These are phyloP conservation scores for Lycaon pictus DNA, from an alignment of 2,113 vertebrate species.

Conservation along the genomic window DNA sequence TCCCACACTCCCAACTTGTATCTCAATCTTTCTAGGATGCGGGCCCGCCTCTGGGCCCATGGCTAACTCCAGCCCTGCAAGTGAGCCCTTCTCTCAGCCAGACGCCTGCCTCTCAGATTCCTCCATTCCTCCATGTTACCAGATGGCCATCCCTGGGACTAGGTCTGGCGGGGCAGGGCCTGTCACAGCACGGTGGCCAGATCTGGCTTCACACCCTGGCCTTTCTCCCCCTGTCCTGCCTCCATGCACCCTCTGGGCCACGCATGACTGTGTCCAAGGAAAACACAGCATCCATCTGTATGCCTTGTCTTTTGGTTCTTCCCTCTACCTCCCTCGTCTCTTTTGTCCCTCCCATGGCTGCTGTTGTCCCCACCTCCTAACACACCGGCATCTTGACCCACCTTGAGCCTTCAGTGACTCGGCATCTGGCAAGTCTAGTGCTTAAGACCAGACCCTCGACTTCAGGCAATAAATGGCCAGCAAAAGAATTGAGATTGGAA, in stretches of 20 bases:
- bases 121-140: not conserved
- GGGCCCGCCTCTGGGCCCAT: not conserved
- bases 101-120: not conserved
- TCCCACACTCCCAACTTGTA: not conserved
- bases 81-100: not conserved
- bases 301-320: not conserved
- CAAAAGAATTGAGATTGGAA: conserved; percentile 9
- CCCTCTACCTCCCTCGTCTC: not conserved
- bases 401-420: not conserved
- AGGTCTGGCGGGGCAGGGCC: not conserved
- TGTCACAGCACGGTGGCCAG: not conserved
- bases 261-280: not conserved
- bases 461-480: conserved; percentile 20
- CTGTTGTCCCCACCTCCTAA: not conserved
- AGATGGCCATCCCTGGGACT: not conserved
- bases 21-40: not conserved
- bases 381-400: not conserved
- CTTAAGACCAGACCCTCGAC: not conserved
- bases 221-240: not conserved
- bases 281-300: not conserved
- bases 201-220: not conserved
- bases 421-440: not conserved
- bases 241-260: not conserved
- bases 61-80: not conserved
- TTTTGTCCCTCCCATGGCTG: not conserved